Evolutionary conservation across 2,113 vertebrate genomes (phyloP).

Genomic region (Pongo abelii): DNA sequence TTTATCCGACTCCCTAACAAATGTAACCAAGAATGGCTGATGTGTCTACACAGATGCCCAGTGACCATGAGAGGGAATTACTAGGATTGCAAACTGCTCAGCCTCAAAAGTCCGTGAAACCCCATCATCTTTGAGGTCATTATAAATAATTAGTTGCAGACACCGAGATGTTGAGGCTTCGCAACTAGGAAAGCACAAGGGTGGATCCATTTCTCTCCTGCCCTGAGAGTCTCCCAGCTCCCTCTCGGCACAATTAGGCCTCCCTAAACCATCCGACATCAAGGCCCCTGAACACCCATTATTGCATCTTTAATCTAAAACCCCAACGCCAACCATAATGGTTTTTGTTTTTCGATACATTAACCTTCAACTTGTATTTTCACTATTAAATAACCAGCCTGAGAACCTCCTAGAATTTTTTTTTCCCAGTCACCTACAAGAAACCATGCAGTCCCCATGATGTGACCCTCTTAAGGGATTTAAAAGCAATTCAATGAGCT

Average conservation of each 20-base stretch:
- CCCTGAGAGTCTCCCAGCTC: constrained; percentile 56
- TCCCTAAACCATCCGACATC: constrained; percentile 2
- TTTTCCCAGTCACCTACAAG: constrained; percentile 56
- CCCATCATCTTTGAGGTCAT: constrained; percentile 70
- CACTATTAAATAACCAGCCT: constrained; percentile 81
- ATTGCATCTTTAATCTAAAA: constrained; percentile 75
- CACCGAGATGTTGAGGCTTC: constrained; percentile 18
- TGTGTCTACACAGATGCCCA: constrained; percentile 67
- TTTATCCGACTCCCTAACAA: constrained; percentile 81
- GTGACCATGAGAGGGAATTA: constrained; percentile 68
- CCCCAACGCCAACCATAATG: constrained; percentile 67
- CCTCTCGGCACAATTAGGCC: constrained; percentile 45
- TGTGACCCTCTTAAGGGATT: constrained; percentile 87
- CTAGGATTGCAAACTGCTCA: constrained; percentile 60
- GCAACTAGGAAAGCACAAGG: constrained; percentile 9
- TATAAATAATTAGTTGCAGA: constrained; percentile 81
- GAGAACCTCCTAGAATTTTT: constrained; percentile 65
- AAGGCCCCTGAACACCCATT: constrained; percentile 47
- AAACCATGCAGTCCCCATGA: constrained; percentile 76
- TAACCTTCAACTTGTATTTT: constrained; percentile 78
- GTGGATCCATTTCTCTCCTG: constrained; percentile 50
- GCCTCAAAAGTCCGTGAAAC: constrained; percentile 65
- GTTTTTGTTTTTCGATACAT: constrained; percentile 78
- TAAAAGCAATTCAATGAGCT: constrained; percentile 86
- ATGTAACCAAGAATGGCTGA: constrained; percentile 74